A percentile compares a stretch with the other conserved stretches of the same genome.
Conservation (phyloP, 1,140 invertebrate genomes). For the Saccostrea echinata region DNA sequence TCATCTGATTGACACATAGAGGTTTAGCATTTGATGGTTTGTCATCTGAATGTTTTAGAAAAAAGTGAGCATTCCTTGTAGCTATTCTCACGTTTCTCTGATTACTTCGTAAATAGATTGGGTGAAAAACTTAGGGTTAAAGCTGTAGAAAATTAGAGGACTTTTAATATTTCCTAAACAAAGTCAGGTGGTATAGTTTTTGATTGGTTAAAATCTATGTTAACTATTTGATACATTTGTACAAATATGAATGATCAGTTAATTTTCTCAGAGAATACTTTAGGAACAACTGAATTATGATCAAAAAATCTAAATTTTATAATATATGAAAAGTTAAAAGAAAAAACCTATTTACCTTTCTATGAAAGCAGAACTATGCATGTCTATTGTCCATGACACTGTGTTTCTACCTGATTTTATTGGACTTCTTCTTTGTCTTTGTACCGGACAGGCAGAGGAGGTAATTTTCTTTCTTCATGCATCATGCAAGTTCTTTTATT, state of each 20-base stretch:
- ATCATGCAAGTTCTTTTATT: conserved; percentile 3
- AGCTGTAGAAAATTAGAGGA: not conserved
- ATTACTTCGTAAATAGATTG: not conserved
- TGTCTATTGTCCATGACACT: not conserved
- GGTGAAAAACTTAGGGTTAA: not conserved
- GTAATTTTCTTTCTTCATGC: conserved; percentile 9
- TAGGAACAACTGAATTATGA: too few relatives aligned
- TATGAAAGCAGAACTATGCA: not conserved
- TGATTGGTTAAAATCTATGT: not conserved
- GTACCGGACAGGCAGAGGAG: not conserved
- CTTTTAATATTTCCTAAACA: not conserved
- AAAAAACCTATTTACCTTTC: not conserved
- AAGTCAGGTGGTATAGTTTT: not conserved
- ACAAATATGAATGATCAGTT: too few relatives aligned
- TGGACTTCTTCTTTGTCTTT: not conserved
- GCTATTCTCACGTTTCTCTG: not conserved
- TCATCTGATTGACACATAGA: not conserved
- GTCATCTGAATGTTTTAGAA: not conserved
- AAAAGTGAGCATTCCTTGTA: not conserved
- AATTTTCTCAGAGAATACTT: too few relatives aligned
- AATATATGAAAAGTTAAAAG: not conserved
- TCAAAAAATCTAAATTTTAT: too few relatives aligned
- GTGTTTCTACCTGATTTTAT: not conserved
- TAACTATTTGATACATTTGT: too few relatives aligned
- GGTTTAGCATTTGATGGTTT: not conserved